phyloP scores from a whole-genome alignment of 2,113 vertebrate genomes.

The Microtus oregoni region DNA sequence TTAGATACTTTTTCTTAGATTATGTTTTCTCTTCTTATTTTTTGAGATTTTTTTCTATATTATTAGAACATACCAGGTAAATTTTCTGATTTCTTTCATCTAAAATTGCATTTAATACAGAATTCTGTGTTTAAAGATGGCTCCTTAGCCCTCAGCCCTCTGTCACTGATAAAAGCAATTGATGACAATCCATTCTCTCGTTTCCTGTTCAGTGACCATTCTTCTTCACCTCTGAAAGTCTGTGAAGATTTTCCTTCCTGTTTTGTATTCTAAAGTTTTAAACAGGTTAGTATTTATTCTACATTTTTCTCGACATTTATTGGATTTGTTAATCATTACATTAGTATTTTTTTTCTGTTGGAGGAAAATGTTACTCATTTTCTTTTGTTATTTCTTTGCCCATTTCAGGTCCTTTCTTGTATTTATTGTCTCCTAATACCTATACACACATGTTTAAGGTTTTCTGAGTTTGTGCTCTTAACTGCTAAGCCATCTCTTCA shows the following conservation, averaged over 20 bases:
- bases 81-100: not conserved
- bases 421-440: not conserved
- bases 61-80: not conserved
- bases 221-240: not conserved
- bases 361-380: conserved; percentile 22
- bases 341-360: not conserved
- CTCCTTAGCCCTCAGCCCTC: not conserved
- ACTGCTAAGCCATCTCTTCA: not conserved
- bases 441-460: not conserved
- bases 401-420: conserved; percentile 47
- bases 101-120: conserved; percentile 2
- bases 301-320: not conserved
- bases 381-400: conserved; percentile 66
- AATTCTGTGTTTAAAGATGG: conserved; percentile 42
- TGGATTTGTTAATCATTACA: not conserved
- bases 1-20: conserved; percentile 1
- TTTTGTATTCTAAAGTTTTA: not conserved
- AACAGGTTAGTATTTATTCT: not conserved
- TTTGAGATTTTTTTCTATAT: conserved; percentile 32
- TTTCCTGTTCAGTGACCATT: not conserved
- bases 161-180: not conserved
- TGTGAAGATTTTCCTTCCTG: conserved; percentile 1
- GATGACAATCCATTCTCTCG: not conserved
- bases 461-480: not conserved
- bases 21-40: not conserved